Evolutionary conservation across 1,140 invertebrate species (phyloP).

Genomic region (Pogonus chalceus): DNA sequence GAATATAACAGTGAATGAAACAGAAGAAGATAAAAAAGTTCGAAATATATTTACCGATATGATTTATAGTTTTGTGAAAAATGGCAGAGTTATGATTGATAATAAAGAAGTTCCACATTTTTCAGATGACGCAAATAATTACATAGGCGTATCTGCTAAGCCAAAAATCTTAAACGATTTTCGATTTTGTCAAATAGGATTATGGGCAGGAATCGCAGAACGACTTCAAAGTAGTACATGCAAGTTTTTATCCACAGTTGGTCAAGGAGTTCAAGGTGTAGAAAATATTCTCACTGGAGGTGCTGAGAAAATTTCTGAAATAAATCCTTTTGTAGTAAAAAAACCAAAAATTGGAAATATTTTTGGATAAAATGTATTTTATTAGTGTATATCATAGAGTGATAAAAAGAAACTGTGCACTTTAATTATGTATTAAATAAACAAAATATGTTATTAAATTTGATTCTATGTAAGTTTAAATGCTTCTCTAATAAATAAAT

Average conservation of each 20-base stretch:
- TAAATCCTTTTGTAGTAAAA: too few species aligned
- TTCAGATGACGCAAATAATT: slow-evolving; percentile 37
- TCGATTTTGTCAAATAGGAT: slow-evolving; percentile 49
- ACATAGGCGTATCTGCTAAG: slow-evolving; percentile 41
- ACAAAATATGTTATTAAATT: too few species aligned
- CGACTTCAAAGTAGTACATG: slow-evolving; percentile 41
- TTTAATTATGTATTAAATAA: too few species aligned
- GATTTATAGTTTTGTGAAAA: slow-evolving; percentile 53
- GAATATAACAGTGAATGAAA: slow-evolving; percentile 29
- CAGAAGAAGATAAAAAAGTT: slow-evolving; percentile 46
- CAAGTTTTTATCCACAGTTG: slow-evolving; percentile 20
- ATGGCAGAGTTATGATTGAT: slow-evolving; percentile 30
- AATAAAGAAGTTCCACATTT: slow-evolving; percentile 35
- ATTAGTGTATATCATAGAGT: too few species aligned
- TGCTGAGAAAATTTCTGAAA: too few species aligned
- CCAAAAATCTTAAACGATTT: slow-evolving; percentile 41
- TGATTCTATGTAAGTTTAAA: too few species aligned
- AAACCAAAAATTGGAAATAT: too few species aligned
- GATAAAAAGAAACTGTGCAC: too few species aligned
- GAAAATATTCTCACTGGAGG: too few species aligned
- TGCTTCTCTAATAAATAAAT: too few species aligned
- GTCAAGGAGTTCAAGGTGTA: background rate
- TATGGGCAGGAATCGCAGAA: slow-evolving; percentile 44
- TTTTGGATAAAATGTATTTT: too few species aligned
- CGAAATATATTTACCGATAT: slow-evolving; percentile 50